These are phyloP conservation scores for Zoroaster sp. DNA, from an alignment of 53 echinoderm and acorn worm species.

Conservation along the genomic window DNA sequence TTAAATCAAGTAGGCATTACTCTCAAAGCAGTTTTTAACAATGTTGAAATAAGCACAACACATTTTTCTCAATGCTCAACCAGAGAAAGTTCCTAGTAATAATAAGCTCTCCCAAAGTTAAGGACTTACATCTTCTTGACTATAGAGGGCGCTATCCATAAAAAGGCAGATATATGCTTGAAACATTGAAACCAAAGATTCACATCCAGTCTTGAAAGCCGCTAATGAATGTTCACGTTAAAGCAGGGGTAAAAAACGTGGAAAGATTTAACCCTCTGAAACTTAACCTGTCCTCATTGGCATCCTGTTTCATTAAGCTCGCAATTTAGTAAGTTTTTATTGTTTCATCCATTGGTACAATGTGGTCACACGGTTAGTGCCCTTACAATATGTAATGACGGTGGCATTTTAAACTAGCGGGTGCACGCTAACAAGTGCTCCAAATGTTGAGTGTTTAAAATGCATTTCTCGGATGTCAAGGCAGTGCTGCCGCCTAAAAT, in stretches of 20 bases:
- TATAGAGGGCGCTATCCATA: background rate
- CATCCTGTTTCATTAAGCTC: background rate
- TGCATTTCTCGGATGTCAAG: background rate
- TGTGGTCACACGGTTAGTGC: conserved; percentile 42
- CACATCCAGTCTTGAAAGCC: background rate
- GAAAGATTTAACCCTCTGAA: background rate
- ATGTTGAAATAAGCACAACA: too few relatives aligned
- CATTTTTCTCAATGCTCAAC: too few relatives aligned
- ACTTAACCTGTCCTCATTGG: background rate
- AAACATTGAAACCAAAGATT: background rate
- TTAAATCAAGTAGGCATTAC: too few relatives aligned
- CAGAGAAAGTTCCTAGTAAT: too few relatives aligned
- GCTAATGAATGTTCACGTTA: background rate
- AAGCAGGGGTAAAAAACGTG: background rate
- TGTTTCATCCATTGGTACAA: background rate
- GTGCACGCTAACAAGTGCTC: background rate
- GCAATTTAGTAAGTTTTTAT: background rate
- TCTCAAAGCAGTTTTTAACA: too few relatives aligned
- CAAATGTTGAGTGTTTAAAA: background rate
- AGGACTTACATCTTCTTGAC: background rate
- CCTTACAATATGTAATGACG: background rate
- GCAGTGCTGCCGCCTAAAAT: background rate
- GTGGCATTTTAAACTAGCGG: background rate
- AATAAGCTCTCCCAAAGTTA: too few relatives aligned
- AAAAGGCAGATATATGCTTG: background rate